These are phyloP conservation scores for Melanogrammus aeglefinus DNA, from an alignment of 2,797 vertebrate species.

Conservation along the genomic window DNA sequence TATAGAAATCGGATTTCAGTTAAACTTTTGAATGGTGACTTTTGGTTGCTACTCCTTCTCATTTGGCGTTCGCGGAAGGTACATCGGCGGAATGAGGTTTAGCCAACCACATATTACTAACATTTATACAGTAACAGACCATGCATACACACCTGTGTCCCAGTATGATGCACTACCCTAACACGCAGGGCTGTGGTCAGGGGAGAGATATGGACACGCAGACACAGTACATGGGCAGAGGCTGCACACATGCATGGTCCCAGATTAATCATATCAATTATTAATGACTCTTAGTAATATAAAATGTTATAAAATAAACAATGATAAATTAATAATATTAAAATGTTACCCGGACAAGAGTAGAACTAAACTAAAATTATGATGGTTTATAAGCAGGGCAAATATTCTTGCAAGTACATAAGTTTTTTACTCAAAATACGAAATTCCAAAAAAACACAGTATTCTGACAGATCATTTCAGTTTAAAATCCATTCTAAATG, in stretches of 20 bases:
- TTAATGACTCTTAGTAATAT: not conserved
- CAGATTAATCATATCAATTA: not conserved
- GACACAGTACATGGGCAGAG: no score
- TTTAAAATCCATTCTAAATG: not conserved
- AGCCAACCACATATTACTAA: not conserved
- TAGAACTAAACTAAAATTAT: no score
- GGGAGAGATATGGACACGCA: not conserved
- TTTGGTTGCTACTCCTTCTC: not conserved
- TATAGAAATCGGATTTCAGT: not conserved
- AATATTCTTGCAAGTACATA: no score
- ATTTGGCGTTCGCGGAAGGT: no score
- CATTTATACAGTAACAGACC: no score
- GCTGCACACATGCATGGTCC: not conserved
- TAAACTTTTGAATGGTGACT: not conserved
- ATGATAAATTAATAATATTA: not conserved
- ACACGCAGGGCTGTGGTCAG: not conserved
- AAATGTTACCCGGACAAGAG: no score
- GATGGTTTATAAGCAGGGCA: no score
- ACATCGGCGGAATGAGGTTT: not conserved
- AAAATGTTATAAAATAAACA: not conserved
- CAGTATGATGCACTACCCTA: no score
- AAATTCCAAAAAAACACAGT: no score
- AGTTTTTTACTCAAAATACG: no score
- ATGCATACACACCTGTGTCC: no score
- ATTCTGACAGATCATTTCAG: not conserved